phyloP scores from a whole-genome alignment of 2,888 invertebrate species.

The Gasteruption jaculator region DNA sequence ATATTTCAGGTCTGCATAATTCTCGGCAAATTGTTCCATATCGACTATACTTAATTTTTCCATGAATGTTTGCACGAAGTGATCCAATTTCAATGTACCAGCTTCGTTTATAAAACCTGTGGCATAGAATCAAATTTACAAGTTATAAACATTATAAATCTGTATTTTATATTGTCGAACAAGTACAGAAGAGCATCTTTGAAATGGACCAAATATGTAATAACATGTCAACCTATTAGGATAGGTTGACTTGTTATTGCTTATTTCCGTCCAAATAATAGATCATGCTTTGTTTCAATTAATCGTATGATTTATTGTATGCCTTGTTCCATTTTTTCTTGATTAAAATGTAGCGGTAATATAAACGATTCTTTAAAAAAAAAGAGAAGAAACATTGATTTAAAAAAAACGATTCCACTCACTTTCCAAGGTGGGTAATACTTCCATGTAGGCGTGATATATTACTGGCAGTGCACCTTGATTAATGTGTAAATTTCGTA shows the following conservation, averaged over 20 bases:
- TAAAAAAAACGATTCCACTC: constrained; percentile 26
- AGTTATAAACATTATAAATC: constrained; percentile 5
- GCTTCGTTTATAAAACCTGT: constrained; percentile 89
- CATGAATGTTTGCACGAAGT: constrained; percentile 83
- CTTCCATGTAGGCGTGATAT: constrained; percentile 82
- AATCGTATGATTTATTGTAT: too few relatives aligned
- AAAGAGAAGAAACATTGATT: not conserved
- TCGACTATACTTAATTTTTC: constrained; percentile 70
- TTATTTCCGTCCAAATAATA: too few relatives aligned
- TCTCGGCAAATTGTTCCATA: constrained; percentile 70
- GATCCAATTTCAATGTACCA: constrained; percentile 74
- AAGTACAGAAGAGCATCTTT: too few relatives aligned
- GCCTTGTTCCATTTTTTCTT: too few relatives aligned
- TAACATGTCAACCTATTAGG: too few relatives aligned
- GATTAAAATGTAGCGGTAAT: too few relatives aligned
- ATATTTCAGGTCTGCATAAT: constrained; percentile 78
- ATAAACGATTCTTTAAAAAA: constrained; percentile 14
- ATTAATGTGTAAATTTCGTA: constrained; percentile 91
- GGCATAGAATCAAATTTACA: constrained; percentile 23
- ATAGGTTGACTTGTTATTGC: too few relatives aligned
- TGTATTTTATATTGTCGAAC: too few relatives aligned
- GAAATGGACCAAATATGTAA: too few relatives aligned
- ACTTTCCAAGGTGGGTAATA: constrained; percentile 84
- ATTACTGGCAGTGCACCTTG: constrained; percentile 84
- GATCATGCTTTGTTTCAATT: too few relatives aligned